phyloP scores from a whole-genome alignment of 1,140 invertebrate species.

The Trissolcus basalis region DNA sequence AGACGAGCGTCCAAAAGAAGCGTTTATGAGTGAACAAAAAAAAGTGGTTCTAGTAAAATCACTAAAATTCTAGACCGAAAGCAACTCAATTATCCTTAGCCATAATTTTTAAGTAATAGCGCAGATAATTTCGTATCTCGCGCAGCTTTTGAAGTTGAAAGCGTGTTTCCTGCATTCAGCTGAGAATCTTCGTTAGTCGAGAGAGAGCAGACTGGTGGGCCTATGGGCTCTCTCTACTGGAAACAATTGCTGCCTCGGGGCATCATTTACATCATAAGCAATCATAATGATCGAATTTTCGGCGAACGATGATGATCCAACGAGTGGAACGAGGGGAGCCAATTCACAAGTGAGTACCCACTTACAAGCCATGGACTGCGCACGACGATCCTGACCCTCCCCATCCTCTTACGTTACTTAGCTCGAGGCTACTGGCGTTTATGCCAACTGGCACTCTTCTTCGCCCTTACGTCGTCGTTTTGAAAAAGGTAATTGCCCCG shows the following conservation, averaged over 20 bases:
- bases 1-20: too few species aligned
- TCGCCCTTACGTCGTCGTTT: conserved; percentile 47
- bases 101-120: conserved; percentile 32
- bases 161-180: conserved; percentile 31
- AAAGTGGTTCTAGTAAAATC: neutral
- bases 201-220: conserved; percentile 24
- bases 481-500: conserved; percentile 55
- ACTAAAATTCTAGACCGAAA: neutral
- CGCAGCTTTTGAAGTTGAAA: conserved; percentile 35
- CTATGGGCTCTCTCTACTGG: conserved; percentile 67
- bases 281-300: conserved; percentile 77
- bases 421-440: conserved; percentile 55
- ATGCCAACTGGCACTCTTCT: conserved; percentile 59
- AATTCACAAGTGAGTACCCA: conserved; percentile 76
- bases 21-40: neutral
- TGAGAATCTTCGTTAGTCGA: conserved; percentile 34
- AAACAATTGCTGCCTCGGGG: conserved; percentile 75
- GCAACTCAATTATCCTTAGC: conserved; percentile 10
- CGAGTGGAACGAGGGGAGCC: conserved; percentile 70
- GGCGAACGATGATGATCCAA: conserved; percentile 75
- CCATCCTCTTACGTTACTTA: conserved; percentile 37
- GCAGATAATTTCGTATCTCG: conserved; percentile 27
- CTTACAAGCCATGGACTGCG: conserved; percentile 60
- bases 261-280: conserved; percentile 78
- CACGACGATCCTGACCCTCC: conserved; percentile 40